A percentile compares a stretch with the other conserved stretches of the same genome.
These are phyloP conservation scores for Conger conger DNA, from an alignment of 2,113 vertebrate species.

Conservation along the genomic window DNA sequence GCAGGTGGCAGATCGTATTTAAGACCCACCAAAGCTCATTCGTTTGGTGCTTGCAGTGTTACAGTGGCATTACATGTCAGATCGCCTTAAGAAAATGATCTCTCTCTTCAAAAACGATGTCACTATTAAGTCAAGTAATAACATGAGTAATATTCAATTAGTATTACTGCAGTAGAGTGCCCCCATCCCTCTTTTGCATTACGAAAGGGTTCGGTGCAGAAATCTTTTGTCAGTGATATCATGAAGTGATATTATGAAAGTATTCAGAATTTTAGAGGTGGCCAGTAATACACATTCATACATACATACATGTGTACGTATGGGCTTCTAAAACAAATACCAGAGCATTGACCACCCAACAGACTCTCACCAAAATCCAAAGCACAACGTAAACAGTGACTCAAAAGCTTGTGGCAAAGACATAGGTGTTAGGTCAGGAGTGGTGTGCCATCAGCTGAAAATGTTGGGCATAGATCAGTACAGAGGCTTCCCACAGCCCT, in stretches of 20 bases:
- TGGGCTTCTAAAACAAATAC: neutral
- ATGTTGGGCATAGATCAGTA: neutral
- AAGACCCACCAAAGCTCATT: slow-evolving; percentile 30
- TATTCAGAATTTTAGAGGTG: neutral
- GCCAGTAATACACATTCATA: neutral
- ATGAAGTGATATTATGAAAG: neutral
- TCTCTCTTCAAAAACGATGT: slow-evolving; percentile 14
- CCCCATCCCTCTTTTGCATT: too few relatives aligned
- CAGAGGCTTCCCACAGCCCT: neutral
- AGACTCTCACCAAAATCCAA: neutral
- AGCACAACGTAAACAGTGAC: neutral
- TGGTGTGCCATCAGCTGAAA: neutral
- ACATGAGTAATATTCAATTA: neutral
- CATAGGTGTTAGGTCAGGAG: too few relatives aligned
- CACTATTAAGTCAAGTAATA: neutral
- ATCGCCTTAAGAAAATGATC: slow-evolving; percentile 41
- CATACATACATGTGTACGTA: too few relatives aligned
- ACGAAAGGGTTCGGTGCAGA: neutral
- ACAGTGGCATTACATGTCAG: slow-evolving; percentile 40
- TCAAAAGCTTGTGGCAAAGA: too few relatives aligned
- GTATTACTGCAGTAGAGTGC: neutral
- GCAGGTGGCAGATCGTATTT: slow-evolving; percentile 27
- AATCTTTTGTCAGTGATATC: neutral
- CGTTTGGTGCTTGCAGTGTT: slow-evolving; percentile 32
- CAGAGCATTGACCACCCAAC: neutral